Conservation (phyloP, 92 coral and sea anemone genomes). For the Siderastrea siderea region DNA sequence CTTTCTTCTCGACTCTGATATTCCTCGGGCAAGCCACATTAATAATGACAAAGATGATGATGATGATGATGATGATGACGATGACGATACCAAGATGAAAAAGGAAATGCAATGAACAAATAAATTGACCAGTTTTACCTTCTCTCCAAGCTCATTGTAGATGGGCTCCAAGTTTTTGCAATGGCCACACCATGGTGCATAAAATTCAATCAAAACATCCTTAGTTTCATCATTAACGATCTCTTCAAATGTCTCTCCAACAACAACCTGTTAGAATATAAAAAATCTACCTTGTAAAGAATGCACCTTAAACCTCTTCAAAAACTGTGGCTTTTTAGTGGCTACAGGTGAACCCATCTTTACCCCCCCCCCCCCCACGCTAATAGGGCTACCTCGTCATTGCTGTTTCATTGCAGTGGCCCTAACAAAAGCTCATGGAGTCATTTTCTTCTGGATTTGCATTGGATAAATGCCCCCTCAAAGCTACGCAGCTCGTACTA, state of each 20-base stretch:
- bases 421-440: too few relatives aligned
- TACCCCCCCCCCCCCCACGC: not conserved
- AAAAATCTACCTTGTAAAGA: not conserved
- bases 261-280: conserved; percentile 81
- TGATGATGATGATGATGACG: too few relatives aligned
- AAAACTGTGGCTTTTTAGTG: not conserved
- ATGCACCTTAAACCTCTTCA: not conserved
- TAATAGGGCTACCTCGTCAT: too few relatives aligned
- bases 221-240: conserved; percentile 88
- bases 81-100: not conserved
- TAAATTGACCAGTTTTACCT: conserved; percentile 35
- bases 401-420: too few relatives aligned
- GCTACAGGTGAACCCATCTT: not conserved
- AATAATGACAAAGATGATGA: too few relatives aligned
- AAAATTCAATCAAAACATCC: conserved; percentile 96
- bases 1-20: not conserved
- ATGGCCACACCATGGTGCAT: conserved; percentile 99
- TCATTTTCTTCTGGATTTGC: not conserved
- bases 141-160: conserved; percentile 94
- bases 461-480: too few relatives aligned
- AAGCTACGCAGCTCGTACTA: too few relatives aligned
- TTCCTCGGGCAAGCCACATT: not conserved
- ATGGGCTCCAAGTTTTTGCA: conserved; percentile 95
- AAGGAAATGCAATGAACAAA: not conserved
- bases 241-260: conserved; percentile 85